phyloP scores from a whole-genome alignment of 2,888 invertebrate genomes.

The Drosophila pegasa region DNA sequence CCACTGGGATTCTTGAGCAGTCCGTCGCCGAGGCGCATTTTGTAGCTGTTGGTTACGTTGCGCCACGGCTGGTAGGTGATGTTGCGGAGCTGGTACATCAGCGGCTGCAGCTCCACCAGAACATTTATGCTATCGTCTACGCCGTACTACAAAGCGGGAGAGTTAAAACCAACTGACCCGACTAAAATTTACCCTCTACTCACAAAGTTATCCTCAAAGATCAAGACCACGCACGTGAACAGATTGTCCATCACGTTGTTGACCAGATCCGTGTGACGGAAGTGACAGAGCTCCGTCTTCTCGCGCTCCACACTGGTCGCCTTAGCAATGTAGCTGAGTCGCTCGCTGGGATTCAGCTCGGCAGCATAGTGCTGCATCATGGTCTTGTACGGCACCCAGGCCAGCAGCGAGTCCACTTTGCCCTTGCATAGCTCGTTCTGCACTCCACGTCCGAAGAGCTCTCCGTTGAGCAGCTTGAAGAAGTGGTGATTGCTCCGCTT shows the following conservation, averaged over 20 bases:
- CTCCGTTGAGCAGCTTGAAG: constrained; percentile 78
- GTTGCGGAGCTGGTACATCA: constrained; percentile 80
- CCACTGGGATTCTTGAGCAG: constrained; percentile 73
- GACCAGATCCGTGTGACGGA: constrained; percentile 79
- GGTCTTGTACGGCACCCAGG: constrained; percentile 78
- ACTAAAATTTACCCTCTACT: constrained; percentile 35
- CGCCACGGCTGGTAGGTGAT: constrained; percentile 81
- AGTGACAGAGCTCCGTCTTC: constrained; percentile 82
- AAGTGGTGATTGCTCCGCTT: constrained; percentile 74
- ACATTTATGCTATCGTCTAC: constrained; percentile 80
- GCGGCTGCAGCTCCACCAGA: constrained; percentile 79
- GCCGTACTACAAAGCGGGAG: constrained; percentile 64
- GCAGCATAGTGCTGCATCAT: constrained; percentile 71
- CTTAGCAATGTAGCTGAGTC: constrained; percentile 81
- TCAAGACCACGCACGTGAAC: constrained; percentile 81
- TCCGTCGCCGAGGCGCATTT: constrained; percentile 73
- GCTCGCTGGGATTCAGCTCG: constrained; percentile 80
- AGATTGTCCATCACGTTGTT: constrained; percentile 70
- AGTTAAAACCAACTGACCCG: background rate
- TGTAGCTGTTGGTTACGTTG: constrained; percentile 79
- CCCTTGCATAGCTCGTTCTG: constrained; percentile 73
- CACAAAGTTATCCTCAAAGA: constrained; percentile 83
- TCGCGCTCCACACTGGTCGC: constrained; percentile 77
- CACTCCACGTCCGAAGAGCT: constrained; percentile 70
- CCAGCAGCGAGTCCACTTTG: constrained; percentile 65